phyloP scores from a whole-genome alignment of 2,113 vertebrate species.

The Galemys pyrenaicus region DNA sequence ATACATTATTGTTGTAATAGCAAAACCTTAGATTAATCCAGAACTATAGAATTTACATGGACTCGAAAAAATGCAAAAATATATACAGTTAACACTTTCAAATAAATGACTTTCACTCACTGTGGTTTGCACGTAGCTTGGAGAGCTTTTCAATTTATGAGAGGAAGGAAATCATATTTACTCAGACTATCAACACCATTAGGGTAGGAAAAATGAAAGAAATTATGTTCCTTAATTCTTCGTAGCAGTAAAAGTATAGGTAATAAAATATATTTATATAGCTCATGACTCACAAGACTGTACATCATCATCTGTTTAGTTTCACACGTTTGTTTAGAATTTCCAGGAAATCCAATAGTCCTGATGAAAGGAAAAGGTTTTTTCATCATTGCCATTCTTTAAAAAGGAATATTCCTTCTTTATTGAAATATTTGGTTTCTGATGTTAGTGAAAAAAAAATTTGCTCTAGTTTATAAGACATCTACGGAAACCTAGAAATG shows the following conservation, averaged over 20 bases:
- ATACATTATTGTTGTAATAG: neutral
- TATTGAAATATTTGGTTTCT: neutral
- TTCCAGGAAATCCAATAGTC: neutral
- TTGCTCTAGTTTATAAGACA: neutral
- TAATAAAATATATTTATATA: neutral
- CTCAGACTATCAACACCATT: neutral
- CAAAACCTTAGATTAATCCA: neutral
- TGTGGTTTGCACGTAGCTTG: neutral
- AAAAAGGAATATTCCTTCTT: neutral
- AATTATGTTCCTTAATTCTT: conserved; percentile 14
- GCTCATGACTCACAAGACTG: neutral
- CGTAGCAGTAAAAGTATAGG: neutral
- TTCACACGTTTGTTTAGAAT: neutral
- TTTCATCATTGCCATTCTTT: neutral
- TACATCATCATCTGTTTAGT: neutral
- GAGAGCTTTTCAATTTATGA: neutral
- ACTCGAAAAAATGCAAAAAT: neutral
- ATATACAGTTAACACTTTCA: conserved; percentile 4
- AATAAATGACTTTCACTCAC: neutral
- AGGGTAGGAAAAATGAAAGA: neutral
- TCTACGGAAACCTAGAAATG: conserved; percentile 3
- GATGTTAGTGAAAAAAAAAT: neutral
- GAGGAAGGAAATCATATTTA: conserved; percentile 4
- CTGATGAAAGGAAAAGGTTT: neutral
- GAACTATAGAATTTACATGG: neutral